phyloP scores from a whole-genome alignment of 2,888 invertebrate genomes.

The Microplitis deprimator region DNA sequence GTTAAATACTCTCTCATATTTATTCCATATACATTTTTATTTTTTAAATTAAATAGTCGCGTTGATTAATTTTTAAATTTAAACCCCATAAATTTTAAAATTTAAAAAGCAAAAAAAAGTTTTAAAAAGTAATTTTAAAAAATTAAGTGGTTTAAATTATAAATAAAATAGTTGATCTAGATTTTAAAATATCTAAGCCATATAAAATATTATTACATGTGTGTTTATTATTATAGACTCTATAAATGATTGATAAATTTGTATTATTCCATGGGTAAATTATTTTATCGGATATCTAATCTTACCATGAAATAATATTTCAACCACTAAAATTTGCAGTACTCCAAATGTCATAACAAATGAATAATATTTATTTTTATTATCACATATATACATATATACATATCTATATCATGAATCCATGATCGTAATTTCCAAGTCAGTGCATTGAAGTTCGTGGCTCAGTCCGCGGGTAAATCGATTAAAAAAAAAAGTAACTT shows the following conservation, averaged over 20 bases:
- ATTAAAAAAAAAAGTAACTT: not conserved
- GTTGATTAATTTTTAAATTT: not conserved
- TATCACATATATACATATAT: too few species aligned
- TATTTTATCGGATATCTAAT: not conserved
- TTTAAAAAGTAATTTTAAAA: not conserved
- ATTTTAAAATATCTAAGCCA: constrained; percentile 2
- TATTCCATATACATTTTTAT: not conserved
- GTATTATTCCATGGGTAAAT: not conserved
- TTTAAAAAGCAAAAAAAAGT: not conserved
- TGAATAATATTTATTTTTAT: not conserved
- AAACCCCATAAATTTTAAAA: not conserved
- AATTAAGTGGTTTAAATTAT: not conserved
- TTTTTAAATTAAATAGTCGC: not conserved
- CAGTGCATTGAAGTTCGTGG: not conserved
- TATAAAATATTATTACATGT: not conserved
- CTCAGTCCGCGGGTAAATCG: not conserved
- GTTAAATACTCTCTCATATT: not conserved
- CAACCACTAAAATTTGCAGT: not conserved
- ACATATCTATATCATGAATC: too few species aligned
- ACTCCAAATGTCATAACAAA: not conserved
- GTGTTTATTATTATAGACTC: constrained; percentile 13
- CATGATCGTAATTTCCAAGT: too few species aligned
- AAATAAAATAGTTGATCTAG: not conserved
- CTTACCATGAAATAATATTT: constrained; percentile 9
- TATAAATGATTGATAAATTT: not conserved